A percentile compares a stretch with the other conserved stretches of the same genome.
Evolutionary conservation across 2,888 invertebrate genomes (phyloP).

Genomic region (Hermodice carunculata): DNA sequence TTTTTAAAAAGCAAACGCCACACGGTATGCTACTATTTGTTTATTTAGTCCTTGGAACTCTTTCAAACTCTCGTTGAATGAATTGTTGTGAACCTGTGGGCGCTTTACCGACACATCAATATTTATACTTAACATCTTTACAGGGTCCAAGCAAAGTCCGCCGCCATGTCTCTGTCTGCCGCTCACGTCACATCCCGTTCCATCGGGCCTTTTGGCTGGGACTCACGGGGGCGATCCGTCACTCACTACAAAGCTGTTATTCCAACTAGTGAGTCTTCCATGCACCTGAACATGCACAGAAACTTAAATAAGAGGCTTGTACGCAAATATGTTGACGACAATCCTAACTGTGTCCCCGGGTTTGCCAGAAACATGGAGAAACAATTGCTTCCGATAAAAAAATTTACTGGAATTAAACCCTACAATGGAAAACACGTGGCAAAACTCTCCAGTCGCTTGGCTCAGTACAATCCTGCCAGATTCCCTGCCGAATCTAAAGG

Average conservation of each 20-base stretch:
- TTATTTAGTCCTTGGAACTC: no score
- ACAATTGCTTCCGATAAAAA: slow-evolving; percentile 4
- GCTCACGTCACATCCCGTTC: slow-evolving; percentile 10
- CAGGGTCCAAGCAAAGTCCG: no score
- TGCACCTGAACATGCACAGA: slow-evolving; percentile 18
- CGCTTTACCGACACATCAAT: no score
- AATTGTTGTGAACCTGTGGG: no score
- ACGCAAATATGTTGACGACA: neutral
- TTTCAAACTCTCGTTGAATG: no score
- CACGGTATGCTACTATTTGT: no score
- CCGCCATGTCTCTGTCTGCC: slow-evolving; percentile 14
- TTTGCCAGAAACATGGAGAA: no score
- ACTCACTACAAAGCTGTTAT: slow-evolving; percentile 15
- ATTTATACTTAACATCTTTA: no score
- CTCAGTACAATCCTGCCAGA: slow-evolving; percentile 6
- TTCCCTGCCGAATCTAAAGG: slow-evolving; percentile 8
- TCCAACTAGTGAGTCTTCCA: slow-evolving; percentile 6
- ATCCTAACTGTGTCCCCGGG: neutral
- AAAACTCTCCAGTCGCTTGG: neutral
- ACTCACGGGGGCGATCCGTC: slow-evolving; percentile 1
- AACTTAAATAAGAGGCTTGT: neutral
- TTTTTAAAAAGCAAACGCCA: no score
- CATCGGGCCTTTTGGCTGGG: slow-evolving; percentile 15
- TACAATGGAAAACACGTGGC: slow-evolving; percentile 1
- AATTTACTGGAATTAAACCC: slow-evolving; percentile 9